Evolutionary conservation across 2,888 invertebrate species (phyloP), one percentile per base, ranked within the genome.

Genomic region (Ormyrus nitidulus): DNA sequence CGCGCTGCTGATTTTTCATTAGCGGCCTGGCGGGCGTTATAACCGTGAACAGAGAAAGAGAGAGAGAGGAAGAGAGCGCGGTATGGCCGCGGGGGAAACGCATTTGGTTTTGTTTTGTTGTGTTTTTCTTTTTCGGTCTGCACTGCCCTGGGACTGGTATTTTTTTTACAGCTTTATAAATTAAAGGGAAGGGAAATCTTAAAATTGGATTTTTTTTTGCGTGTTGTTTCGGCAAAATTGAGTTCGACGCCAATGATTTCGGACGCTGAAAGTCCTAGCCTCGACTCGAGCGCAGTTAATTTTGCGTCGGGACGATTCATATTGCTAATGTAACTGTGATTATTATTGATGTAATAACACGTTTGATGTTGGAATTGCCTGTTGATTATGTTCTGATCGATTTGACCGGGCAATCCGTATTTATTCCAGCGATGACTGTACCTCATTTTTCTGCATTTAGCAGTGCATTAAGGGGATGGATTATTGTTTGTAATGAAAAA

Each of bases 91-190:
- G 49, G 74, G 74, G 77, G 76, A 79, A 80, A 72, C 72, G 64
- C 75, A 80, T 83, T 82, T 81, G 64, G 71, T 83, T 75, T 78
- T 73, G 77, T 66, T 72, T 46, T 72, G 65, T 68, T 65, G n/a
- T 34, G 51, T 53, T 64, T 80, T 77, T 70, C 11, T 69, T 69
- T 73, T 59, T 80, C 64, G 49, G 61, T 46, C n/a, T 69, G 56
- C 69, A 58, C 70, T 65, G 56, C 53, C 54, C 59, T 71, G 2
- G 34, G 9, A 11, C 44, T 34, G 49, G 49, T 59, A 19, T 74
- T 74, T 68, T 69, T 68, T 79, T 69, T 79, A 64, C 70, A 53
- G 72, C 19, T 76, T 80, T 72, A 69, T 77, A 72, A 76, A 72
- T 72, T 76, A 76, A 62, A 59, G 59, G 9, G 49, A 8, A 58